phyloP scores from a whole-genome alignment of 2,888 invertebrate species.

The Norana najaformis region DNA sequence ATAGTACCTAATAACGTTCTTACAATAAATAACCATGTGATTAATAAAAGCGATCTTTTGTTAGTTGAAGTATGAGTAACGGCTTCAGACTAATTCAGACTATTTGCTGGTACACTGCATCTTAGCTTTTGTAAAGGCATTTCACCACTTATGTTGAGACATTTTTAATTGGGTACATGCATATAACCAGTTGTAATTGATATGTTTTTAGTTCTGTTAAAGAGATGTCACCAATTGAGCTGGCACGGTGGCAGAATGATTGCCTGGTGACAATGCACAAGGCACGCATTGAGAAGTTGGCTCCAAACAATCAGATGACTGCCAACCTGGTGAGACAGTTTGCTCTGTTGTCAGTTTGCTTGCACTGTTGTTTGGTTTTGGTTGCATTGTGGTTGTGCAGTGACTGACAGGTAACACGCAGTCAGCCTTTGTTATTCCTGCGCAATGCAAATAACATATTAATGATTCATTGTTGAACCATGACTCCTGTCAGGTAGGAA shows the following conservation, averaged over 20 bases:
- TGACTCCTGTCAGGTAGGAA: neutral
- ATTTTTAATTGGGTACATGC: neutral
- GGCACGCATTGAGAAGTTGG: neutral
- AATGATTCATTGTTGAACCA: neutral
- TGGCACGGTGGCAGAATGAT: slow-evolving; percentile 4
- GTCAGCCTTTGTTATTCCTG: neutral
- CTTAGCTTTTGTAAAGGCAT: neutral
- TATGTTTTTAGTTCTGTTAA: neutral
- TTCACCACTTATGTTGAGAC: neutral
- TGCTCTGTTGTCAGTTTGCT: neutral
- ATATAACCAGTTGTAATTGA: neutral
- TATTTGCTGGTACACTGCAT: neutral
- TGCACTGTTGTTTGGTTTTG: neutral
- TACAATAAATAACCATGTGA: no score
- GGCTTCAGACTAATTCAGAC: no score
- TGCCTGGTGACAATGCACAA: neutral
- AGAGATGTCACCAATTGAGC: slow-evolving; percentile 7
- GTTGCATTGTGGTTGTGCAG: neutral
- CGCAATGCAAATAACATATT: neutral
- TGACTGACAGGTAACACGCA: neutral
- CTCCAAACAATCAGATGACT: slow-evolving; percentile 10
- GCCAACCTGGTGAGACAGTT: slow-evolving; percentile 20
- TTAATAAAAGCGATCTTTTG: no score
- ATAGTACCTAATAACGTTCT: no score
- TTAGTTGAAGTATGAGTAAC: no score